Conservation (phyloP, 2,113 vertebrate species). For the Dryoscopus gambensis region DNA sequence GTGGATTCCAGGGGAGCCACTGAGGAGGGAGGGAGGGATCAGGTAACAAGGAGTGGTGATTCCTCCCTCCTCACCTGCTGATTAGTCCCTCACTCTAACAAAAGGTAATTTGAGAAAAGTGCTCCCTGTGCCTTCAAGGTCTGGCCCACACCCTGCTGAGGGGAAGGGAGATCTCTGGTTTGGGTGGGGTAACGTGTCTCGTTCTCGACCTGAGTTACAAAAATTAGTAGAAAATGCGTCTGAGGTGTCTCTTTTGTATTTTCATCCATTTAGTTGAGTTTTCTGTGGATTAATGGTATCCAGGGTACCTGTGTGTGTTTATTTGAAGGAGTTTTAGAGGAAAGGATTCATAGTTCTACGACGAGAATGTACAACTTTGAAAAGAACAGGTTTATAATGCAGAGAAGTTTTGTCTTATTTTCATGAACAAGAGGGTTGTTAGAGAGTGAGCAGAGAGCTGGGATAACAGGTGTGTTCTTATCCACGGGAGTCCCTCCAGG, state of each 20-base stretch:
- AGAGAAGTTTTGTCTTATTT: background rate
- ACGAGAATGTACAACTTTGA: background rate
- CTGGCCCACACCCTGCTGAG: background rate
- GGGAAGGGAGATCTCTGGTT: background rate
- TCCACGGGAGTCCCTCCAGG: background rate
- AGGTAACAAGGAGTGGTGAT: background rate
- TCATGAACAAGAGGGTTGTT: background rate
- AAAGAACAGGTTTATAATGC: background rate
- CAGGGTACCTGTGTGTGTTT: background rate
- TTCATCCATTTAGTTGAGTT: background rate
- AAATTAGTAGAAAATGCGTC: fast-evolving
- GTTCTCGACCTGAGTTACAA: background rate
- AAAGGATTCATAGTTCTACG: background rate
- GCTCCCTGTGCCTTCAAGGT: background rate
- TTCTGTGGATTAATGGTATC: background rate
- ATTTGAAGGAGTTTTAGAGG: background rate
- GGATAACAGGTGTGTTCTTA: fast-evolving
- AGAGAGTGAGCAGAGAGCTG: background rate
- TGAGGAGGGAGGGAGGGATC: background rate
- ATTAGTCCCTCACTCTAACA: background rate
- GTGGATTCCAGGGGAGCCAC: background rate
- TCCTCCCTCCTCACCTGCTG: background rate
- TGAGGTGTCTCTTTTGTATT: fast-evolving
- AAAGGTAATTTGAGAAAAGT: background rate
- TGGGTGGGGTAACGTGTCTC: fast-evolving